phyloP scores from a whole-genome alignment of 1,140 invertebrate genomes.

The Philotrypesis tridentata region DNA sequence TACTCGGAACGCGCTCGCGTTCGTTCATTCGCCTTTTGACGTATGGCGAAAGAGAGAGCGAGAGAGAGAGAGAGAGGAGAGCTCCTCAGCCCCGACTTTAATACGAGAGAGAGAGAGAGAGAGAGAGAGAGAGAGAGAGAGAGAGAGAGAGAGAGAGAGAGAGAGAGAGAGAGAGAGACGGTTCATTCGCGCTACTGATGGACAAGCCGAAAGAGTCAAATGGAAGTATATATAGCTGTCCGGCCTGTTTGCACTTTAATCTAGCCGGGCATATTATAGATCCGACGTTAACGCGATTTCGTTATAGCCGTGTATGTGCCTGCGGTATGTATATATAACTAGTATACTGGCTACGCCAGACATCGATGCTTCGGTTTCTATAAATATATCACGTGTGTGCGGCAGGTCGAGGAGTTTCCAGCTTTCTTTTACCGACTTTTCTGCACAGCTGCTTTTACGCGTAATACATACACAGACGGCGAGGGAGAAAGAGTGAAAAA shows the following conservation, averaged over 20 bases:
- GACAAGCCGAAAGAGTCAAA: not conserved
- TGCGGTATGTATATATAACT: not conserved
- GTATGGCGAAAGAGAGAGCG: conserved; percentile 11
- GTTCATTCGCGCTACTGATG: not conserved
- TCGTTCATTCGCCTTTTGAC: conserved; percentile 58
- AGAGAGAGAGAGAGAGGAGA: no score
- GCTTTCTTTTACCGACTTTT: no score
- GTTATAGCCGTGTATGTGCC: not conserved
- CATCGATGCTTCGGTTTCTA: no score
- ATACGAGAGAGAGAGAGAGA: no score
- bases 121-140: no score
- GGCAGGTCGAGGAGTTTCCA: not conserved
- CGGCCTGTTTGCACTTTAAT: not conserved
- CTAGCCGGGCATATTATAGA: not conserved
- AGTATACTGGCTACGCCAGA: no score
- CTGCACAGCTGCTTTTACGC: not conserved
- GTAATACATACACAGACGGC: no score
- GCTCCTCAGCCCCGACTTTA: conserved; percentile 45
- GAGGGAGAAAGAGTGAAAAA: not conserved
- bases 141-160: not conserved
- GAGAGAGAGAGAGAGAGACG: not conserved
- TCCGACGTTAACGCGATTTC: not conserved
- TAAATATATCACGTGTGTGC: no score
- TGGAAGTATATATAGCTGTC: not conserved
- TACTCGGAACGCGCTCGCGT: conserved; percentile 50